phyloP scores from a whole-genome alignment of 53 echinoderm and acorn worm species.

The Luidia sarsii region DNA sequence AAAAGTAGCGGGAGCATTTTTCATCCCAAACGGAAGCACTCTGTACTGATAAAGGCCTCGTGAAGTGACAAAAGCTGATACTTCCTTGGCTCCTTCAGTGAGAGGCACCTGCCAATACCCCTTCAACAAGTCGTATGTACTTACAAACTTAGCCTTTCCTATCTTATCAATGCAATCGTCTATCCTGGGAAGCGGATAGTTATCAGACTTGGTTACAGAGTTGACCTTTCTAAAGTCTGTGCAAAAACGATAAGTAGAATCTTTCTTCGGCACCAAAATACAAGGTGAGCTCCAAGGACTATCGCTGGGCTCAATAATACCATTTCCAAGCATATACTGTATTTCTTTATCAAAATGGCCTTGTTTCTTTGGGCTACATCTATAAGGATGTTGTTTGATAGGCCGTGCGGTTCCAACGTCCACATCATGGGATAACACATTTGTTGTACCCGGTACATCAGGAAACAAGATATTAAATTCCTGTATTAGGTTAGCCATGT shows the following conservation, averaged over 20 bases:
- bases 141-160: constrained; percentile 36
- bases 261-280: constrained; percentile 23
- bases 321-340: constrained; percentile 29
- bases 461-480: too few relatives aligned
- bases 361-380: constrained; percentile 37
- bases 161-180: constrained; percentile 63
- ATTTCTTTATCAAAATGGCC: constrained; percentile 49
- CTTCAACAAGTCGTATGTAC: constrained; percentile 49
- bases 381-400: constrained; percentile 63
- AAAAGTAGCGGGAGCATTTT: too few relatives aligned
- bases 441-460: constrained; percentile 15
- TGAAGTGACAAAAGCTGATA: constrained; percentile 57
- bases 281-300: constrained; percentile 49
- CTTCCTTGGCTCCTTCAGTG: constrained; percentile 13
- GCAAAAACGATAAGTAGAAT: constrained; percentile 44
- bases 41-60: constrained; percentile 41
- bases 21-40: too few relatives aligned
- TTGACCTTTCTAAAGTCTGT: constrained; percentile 72
- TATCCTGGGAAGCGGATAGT: constrained; percentile 52
- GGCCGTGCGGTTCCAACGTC: constrained; percentile 58
- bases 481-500: too few relatives aligned
- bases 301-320: constrained; percentile 27
- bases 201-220: constrained; percentile 52
- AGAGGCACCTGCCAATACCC: too few relatives aligned
- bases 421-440: constrained; percentile 46